A percentile compares a stretch with the other conserved stretches of the same genome.
phyloP scores from a whole-genome alignment of 2,797 vertebrate species.

The Chromis chromis region DNA sequence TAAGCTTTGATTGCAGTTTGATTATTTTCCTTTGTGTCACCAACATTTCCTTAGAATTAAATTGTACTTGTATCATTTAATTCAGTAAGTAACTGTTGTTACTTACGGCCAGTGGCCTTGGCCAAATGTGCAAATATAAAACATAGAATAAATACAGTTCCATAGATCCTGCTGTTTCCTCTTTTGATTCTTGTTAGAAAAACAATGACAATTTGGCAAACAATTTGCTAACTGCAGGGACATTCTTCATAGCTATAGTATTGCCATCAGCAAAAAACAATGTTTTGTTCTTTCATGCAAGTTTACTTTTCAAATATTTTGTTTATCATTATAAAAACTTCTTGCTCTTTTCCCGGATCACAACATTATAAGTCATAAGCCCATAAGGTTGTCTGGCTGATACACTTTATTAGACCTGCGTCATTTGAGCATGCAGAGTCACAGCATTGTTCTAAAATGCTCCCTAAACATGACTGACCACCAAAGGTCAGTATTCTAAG shows the following conservation, averaged over 20 bases:
- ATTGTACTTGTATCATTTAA: too few species aligned
- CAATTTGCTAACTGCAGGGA: conserved; percentile 20
- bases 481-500: conserved; percentile 78
- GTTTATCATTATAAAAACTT: conserved; percentile 11
- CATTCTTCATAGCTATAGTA: conserved; percentile 24
- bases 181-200: conserved; percentile 74
- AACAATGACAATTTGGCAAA: conserved; percentile 82
- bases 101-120: conserved; percentile 36
- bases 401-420: conserved; percentile 35
- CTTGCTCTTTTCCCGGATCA: conserved; percentile 26
- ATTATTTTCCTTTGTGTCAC: too few species aligned
- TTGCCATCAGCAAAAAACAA: conserved; percentile 17
- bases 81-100: too few species aligned
- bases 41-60: too few species aligned
- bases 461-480: conserved; percentile 69
- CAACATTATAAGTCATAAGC: neutral
- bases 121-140: conserved; percentile 70
- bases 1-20: too few species aligned
- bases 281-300: conserved; percentile 1
- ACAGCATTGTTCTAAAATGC: conserved; percentile 77
- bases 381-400: neutral
- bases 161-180: conserved; percentile 78
- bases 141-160: conserved; percentile 76
- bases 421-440: conserved; percentile 48
- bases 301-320: conserved; percentile 15